Evolutionary conservation across 30 jellyfish, hydroid and myxozoan species (phyloP), one percentile per base, ranked within the genome.

Genomic region (Turritopsis rubra): DNA sequence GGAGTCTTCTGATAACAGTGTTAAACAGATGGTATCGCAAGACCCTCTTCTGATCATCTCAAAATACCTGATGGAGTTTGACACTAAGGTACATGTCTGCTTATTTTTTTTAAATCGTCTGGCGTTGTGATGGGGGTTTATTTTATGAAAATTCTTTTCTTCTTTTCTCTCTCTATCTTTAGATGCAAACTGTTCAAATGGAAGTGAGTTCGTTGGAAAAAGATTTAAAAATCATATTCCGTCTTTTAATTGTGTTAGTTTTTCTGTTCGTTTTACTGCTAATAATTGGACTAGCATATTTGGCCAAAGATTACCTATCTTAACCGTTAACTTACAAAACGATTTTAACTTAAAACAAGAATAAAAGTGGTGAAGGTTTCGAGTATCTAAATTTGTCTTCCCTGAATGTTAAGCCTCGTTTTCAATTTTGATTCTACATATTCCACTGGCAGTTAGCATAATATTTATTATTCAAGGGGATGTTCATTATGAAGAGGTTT

Each of bases 1-100:
- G n/a, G 97, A 91, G 66, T 81, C 96, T 17, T 27, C 89, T 0
- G 26, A 17, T 29, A 75, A 75, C 71, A 86, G 41, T 89, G 89
- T 52, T 86, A 82, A 23, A 84, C 84, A 24, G 89, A 85, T 71
- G 76, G 84, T 53, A 83, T 52, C 80, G 54, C 30, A 53, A 16
- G 97, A 91, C 29, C 96, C 94, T 9, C 80, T 83, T 22, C 88
- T 81, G 29, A 30, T 72, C 68, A 71, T 88, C 0, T 76, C 82
- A n/a, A 91, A 81, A 41, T 65, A 85, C 29, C 88, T 90, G n/a
- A 28, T 71, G 54, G 90, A 73, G 28, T 65, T 68, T 80, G 91
- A 81, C 41, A 60, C 73, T 5, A 86, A 86, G 95, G 97, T 91
- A 21, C 18, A n/a, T 81, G 13, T n/a, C 66, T 26, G 66, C 66